phyloP scores from a whole-genome alignment of 2,113 vertebrate species.

The Neogobius melanostomus region DNA sequence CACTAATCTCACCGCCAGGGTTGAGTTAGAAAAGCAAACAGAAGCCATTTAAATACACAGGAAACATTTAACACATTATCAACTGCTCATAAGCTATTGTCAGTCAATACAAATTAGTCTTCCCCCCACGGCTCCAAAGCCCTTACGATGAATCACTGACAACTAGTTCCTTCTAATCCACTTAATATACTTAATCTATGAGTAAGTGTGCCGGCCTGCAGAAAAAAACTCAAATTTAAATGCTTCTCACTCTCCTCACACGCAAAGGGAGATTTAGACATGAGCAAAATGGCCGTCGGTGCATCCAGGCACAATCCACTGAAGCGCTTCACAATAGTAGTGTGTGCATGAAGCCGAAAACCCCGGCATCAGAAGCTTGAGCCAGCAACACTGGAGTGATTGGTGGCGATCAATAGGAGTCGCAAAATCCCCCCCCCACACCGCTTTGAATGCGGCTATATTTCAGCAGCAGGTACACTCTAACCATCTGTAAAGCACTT shows the following conservation, averaged over 20 bases:
- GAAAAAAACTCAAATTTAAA: slow-evolving; percentile 6
- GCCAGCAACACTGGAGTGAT: slow-evolving; percentile 8
- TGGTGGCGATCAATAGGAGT: slow-evolving; percentile 15
- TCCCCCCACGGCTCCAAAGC: slow-evolving; percentile 25
- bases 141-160: slow-evolving; percentile 18
- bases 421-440: slow-evolving; percentile 10
- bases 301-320: slow-evolving; percentile 5
- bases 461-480: slow-evolving; percentile 1
- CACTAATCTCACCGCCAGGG: neutral
- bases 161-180: slow-evolving; percentile 23
- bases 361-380: slow-evolving; percentile 9
- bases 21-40: neutral
- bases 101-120: slow-evolving; percentile 2
- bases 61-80: no score
- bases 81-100: slow-evolving; percentile 1
- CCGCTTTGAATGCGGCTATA: slow-evolving; percentile 10
- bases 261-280: neutral
- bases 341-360: slow-evolving; percentile 17
- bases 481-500: slow-evolving; percentile 10
- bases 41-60: neutral
- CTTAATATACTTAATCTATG: slow-evolving; percentile 29
- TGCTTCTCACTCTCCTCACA: neutral
- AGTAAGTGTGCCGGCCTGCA: slow-evolving; percentile 7
- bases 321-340: slow-evolving; percentile 5
- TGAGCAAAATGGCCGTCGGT: slow-evolving; percentile 11